Conservation (phyloP, 2,113 vertebrate genomes). For the Apodemus sylvaticus region DNA sequence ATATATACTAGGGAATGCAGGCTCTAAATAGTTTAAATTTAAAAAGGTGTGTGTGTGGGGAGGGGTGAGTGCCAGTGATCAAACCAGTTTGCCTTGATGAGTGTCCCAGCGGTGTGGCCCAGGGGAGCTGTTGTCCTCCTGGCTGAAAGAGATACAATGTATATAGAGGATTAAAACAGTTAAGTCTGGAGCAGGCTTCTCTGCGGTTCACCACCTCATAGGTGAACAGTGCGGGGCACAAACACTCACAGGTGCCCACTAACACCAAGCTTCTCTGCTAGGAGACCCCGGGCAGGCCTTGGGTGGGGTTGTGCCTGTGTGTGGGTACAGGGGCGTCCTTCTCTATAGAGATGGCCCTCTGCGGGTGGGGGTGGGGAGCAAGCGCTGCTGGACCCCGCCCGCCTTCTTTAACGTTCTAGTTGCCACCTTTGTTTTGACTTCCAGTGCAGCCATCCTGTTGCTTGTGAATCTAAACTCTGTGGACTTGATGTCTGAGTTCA, state of each 20-base stretch:
- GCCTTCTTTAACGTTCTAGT: not conserved
- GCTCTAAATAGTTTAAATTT: not conserved
- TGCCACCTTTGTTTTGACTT: not conserved
- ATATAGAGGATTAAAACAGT: not conserved
- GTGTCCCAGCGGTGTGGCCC: not conserved
- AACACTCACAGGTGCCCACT: not conserved
- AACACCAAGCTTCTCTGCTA: not conserved
- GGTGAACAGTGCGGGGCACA: not conserved
- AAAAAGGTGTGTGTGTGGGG: not conserved
- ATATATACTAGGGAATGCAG: not conserved
- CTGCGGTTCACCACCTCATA: not conserved
- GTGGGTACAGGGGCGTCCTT: not conserved
- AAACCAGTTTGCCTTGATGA: not conserved
- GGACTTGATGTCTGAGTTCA: not conserved
- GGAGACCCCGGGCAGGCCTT: not conserved
- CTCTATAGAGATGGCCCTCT: not conserved
- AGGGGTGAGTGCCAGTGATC: fast-evolving
- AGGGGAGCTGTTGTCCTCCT: fast-evolving
- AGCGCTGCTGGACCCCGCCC: too few species aligned
- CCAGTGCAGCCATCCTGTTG: not conserved
- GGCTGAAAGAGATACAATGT: not conserved
- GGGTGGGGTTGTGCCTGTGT: too few species aligned
- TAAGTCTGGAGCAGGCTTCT: not conserved
- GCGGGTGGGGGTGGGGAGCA: not conserved
- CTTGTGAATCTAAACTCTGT: not conserved